Base-by-base conservation (phyloP, 2,797 vertebrate species). In the Adrianichthys oophorus region DNA sequence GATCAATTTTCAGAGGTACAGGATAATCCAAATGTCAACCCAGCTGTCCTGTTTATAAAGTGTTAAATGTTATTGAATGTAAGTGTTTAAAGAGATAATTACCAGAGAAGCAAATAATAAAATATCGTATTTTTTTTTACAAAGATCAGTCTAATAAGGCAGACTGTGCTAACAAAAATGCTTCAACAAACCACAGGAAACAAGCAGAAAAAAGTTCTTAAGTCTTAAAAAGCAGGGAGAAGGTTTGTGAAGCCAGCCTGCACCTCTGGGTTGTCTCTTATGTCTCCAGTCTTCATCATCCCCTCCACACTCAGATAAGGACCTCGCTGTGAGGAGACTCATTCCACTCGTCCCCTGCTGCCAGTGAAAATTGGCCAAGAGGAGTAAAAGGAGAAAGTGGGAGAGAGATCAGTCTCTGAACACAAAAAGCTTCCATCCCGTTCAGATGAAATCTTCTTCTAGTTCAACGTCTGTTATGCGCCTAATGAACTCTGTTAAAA, bases 241-340 rank as follows among this genome's bases (percentile, higher is more conserved):
- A 74, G 64, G 72, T 70, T 62, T 71, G 1, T 72, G 62, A 76
- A 79, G 63, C 65, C 70, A 16, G 46, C 61, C 70, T 61, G 49
- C 62, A 24, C 67, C 52, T 59, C 53, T 50, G 69, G 55, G 69
- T 70, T 72, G 68, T 74, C 54, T 81, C 42, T 82, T 77, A 71
- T 77, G 59, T 69, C 74, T 74, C 74, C 72, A 80, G 63, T 68
- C 70, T 70, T 76, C 81, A 79, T 80, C 79, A 76, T 78, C 68
- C 49, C 70, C 74, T 77, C 79, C 70, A 68, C 67, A 73, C 73
- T 76, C 78, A 57, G 53, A 65, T 47, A 72, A 78, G 85, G 78
- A 79, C 83, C 72, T 86, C 70, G 70, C 88, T 85, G 82, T 71
- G 73, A 82, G 74, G 78, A 79, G 70, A 76, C 78, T 66, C 68